phyloP scores from a whole-genome alignment of 2,113 vertebrate genomes.

The Hyaena hyaena region DNA sequence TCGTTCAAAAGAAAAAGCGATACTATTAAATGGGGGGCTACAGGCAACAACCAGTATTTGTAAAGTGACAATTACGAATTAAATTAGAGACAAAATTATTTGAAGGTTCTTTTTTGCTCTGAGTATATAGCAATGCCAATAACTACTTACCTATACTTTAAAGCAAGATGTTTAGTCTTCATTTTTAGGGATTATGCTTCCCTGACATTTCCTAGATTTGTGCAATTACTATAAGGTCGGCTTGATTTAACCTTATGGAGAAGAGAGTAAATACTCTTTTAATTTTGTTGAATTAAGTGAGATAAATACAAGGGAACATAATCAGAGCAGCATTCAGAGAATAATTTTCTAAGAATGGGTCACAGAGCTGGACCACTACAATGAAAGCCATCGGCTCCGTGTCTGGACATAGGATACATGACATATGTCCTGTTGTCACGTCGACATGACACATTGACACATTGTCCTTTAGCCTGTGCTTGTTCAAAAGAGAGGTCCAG shows the following conservation, averaged over 20 bases:
- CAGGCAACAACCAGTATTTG: not conserved
- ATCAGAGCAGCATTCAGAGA: not conserved
- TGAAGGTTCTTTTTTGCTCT: not conserved
- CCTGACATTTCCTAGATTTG: not conserved
- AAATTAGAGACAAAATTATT: not conserved
- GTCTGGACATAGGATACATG: not conserved
- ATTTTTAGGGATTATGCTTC: not conserved
- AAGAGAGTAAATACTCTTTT: not conserved
- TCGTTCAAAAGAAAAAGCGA: not conserved
- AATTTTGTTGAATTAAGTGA: not conserved
- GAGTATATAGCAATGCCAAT: not conserved
- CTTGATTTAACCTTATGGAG: not conserved
- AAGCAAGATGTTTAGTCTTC: not conserved
- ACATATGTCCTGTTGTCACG: too few relatives aligned
- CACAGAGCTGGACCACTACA: not conserved
- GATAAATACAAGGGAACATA: not conserved
- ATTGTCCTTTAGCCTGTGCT: not conserved
- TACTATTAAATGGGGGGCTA: fast-evolving
- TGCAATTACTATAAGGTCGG: not conserved
- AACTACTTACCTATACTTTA: not conserved
- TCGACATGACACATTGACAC: too few relatives aligned
- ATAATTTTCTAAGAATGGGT: not conserved
- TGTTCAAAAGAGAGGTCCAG: constrained; percentile 7
- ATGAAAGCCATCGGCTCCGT: not conserved
- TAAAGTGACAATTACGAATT: not conserved